Conservation (phyloP, 2,113 vertebrate genomes). For the Pseudopipra pipra region DNA sequence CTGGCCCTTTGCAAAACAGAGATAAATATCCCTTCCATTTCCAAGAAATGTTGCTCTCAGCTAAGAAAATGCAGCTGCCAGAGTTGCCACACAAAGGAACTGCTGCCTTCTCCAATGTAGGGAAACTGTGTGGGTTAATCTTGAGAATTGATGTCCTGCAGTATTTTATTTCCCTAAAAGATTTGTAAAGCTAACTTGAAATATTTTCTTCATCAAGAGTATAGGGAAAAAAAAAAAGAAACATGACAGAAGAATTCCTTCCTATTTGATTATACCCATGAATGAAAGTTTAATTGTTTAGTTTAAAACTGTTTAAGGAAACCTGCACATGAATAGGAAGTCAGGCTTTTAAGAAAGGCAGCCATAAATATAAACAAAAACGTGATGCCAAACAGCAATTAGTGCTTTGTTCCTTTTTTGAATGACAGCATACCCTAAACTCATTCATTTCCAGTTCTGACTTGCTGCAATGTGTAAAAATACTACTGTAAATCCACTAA, state of each 20-base stretch:
- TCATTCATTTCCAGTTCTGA: constrained; percentile 39
- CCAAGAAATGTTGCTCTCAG: background rate
- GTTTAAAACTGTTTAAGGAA: constrained; percentile 36
- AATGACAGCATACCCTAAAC: constrained; percentile 31
- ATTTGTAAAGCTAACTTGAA: background rate
- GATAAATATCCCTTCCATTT: constrained; percentile 3
- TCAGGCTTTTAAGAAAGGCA: constrained; percentile 46
- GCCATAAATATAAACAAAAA: constrained; percentile 65
- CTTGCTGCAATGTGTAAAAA: constrained; percentile 38
- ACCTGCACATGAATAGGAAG: constrained; percentile 55
- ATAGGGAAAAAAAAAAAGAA: background rate
- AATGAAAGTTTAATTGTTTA: constrained; percentile 66
- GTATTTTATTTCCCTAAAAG: background rate
- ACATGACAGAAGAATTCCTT: background rate
- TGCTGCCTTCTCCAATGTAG: background rate
- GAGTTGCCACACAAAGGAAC: background rate
- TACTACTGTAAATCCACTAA: background rate
- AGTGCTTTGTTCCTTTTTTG: constrained; percentile 60
- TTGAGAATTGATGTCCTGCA: background rate
- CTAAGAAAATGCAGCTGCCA: background rate
- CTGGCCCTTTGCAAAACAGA: background rate
- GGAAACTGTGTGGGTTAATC: background rate
- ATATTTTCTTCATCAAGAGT: background rate
- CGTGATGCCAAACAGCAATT: constrained; percentile 37
- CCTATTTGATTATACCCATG: background rate